phyloP scores from a whole-genome alignment of 2,113 vertebrate species.

The Guaruba guarouba region DNA sequence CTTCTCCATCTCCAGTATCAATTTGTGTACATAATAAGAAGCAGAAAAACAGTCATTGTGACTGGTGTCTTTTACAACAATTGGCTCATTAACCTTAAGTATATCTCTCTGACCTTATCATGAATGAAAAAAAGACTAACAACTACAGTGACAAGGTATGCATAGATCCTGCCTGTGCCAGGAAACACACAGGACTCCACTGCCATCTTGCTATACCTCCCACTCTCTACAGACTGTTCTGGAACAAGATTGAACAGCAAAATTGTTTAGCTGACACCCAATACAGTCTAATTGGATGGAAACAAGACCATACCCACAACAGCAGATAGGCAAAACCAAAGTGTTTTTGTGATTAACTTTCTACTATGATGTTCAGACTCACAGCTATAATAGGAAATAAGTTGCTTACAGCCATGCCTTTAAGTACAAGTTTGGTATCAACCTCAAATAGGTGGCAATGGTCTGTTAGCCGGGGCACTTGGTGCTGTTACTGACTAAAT shows the following conservation, averaged over 20 bases:
- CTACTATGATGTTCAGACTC: not conserved
- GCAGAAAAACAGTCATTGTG: slow-evolving; percentile 33
- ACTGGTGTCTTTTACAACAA: slow-evolving; percentile 34
- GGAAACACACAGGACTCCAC: not conserved
- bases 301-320: not conserved
- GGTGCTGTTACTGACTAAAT: not conserved
- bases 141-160: not conserved
- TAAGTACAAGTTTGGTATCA: not conserved
- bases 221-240: not conserved
- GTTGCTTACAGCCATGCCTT: not conserved
- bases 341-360: not conserved
- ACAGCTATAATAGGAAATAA: not conserved
- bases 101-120: slow-evolving; percentile 30
- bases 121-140: not conserved
- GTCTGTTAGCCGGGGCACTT: not conserved
- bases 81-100: slow-evolving; percentile 59
- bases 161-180: not conserved
- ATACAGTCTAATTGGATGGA: not conserved
- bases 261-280: not conserved
- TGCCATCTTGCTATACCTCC: not conserved
- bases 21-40: slow-evolving; percentile 51
- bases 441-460: not conserved
- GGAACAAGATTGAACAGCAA: not conserved
- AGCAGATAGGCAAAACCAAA: not conserved
- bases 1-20: slow-evolving; percentile 32